A percentile compares a stretch with the other conserved stretches of the same genome.
Conservation (phyloP, 2,113 vertebrate genomes). For the Astatotilapia flaviijosephi region DNA sequence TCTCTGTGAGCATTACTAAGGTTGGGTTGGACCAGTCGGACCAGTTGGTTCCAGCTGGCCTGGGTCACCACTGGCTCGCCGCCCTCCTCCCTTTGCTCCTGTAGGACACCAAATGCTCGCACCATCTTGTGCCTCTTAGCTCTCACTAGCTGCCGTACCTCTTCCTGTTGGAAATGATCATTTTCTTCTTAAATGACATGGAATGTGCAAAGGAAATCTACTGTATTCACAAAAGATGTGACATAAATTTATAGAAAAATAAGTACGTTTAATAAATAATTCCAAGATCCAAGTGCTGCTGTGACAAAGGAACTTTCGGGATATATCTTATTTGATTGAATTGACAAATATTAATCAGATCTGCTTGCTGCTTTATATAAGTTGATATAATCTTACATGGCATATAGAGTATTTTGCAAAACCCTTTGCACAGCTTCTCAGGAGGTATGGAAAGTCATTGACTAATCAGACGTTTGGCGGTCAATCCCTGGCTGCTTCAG, state of each 20-base stretch:
- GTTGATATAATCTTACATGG: not conserved
- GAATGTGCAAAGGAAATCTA: not conserved
- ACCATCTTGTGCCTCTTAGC: slow-evolving; percentile 88
- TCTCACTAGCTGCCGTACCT: slow-evolving; percentile 84
- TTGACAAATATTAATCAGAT: not conserved
- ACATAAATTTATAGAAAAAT: not conserved
- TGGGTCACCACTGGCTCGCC: slow-evolving; percentile 73
- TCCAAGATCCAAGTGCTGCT: not conserved
- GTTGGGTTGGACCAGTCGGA: slow-evolving; percentile 76
- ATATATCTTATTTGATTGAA: not conserved
- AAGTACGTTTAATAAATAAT: not conserved
- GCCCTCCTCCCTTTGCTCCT: slow-evolving; percentile 69
- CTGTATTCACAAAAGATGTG: not conserved
- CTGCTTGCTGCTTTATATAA: too few relatives aligned
- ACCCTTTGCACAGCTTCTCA: not conserved
- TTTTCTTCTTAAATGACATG: not conserved
- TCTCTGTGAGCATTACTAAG: slow-evolving; percentile 80
- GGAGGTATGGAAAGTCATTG: not conserved
- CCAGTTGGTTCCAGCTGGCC: slow-evolving; percentile 78
- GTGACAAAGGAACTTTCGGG: not conserved
- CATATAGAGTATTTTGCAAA: not conserved
- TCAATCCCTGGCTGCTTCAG: not conserved
- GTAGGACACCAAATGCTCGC: slow-evolving; percentile 83
- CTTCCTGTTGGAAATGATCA: slow-evolving; percentile 72
- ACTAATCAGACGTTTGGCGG: not conserved